These are phyloP conservation scores for Atopsyche davidsoni DNA, from an alignment of 1,140 invertebrate genomes.

Conservation along the genomic window DNA sequence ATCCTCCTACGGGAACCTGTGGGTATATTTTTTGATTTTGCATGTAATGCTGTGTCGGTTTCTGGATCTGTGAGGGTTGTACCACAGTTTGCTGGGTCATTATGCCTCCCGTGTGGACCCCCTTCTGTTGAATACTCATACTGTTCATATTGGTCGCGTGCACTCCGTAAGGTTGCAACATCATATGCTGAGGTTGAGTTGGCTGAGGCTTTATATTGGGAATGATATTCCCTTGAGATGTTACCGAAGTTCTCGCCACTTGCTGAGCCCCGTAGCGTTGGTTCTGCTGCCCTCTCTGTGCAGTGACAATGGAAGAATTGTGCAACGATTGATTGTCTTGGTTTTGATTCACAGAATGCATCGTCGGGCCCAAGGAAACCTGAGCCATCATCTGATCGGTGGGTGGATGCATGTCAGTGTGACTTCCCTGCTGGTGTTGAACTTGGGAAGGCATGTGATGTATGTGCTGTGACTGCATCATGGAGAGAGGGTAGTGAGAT, in stretches of 20 bases:
- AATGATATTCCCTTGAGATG: slow-evolving; percentile 5
- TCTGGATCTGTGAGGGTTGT: slow-evolving; percentile 2
- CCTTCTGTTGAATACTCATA: slow-evolving; percentile 12
- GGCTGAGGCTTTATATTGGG: background rate
- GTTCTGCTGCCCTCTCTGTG: slow-evolving; percentile 12
- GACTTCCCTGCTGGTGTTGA: slow-evolving; percentile 31
- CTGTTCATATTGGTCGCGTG: slow-evolving; percentile 11
- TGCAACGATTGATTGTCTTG: slow-evolving; percentile 13
- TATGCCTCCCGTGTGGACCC: slow-evolving; percentile 3
- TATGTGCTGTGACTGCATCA: slow-evolving; percentile 33
- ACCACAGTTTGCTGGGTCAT: slow-evolving; percentile 13
- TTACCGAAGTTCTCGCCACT: background rate
- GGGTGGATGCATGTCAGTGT: slow-evolving; percentile 6
- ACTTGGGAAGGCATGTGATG: slow-evolving; percentile 37
- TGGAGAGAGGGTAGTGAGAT: slow-evolving; percentile 29
- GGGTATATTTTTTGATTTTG: slow-evolving; percentile 23
- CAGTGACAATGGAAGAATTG: slow-evolving; percentile 10
- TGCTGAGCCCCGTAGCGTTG: slow-evolving; percentile 1
- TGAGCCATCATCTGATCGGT: slow-evolving; percentile 17
- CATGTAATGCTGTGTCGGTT: slow-evolving; percentile 23
- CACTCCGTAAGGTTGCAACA: slow-evolving; percentile 21
- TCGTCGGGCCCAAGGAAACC: slow-evolving; percentile 1
- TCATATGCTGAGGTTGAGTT: slow-evolving; percentile 20
- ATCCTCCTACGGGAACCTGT: slow-evolving; percentile 16
- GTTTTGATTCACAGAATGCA: slow-evolving; percentile 12